Evolutionary conservation across 2,113 vertebrate species (phyloP).

Genomic region (Chionomys nivalis): DNA sequence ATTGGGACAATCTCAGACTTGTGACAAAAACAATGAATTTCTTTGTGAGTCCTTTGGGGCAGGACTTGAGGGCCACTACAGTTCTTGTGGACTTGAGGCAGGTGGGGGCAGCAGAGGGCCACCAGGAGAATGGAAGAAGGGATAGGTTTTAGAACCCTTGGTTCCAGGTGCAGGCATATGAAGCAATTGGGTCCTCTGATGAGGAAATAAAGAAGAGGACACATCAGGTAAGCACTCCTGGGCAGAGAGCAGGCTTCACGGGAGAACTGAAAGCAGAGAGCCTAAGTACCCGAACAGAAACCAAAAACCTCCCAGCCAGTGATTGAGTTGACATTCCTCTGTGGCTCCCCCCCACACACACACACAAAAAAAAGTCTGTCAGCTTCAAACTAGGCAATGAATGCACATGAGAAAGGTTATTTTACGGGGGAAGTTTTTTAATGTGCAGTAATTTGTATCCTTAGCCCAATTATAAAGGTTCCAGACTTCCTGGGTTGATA

Average conservation of each 20-base stretch:
- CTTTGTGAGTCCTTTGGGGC: not conserved
- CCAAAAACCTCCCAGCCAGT: not conserved
- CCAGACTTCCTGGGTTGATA: not conserved
- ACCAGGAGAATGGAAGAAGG: not conserved
- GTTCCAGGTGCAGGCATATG: not conserved
- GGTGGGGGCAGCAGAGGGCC: conserved; percentile 70
- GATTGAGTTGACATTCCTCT: too few species aligned
- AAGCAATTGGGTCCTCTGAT: not conserved
- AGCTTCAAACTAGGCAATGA: not conserved
- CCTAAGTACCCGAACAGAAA: not conserved
- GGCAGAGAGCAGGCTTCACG: not conserved
- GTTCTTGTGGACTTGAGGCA: conserved; percentile 52
- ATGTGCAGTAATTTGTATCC: not conserved
- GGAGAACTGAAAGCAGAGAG: not conserved
- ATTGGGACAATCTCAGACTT: not conserved
- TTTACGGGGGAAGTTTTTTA: not conserved
- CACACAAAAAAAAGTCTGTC: not conserved
- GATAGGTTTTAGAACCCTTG: not conserved
- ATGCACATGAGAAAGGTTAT: not conserved
- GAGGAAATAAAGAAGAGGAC: not conserved
- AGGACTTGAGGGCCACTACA: not conserved
- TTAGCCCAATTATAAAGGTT: conserved; percentile 15
- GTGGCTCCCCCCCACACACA: too few species aligned
- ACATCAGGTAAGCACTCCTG: not conserved
- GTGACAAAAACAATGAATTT: not conserved